phyloP scores from a whole-genome alignment of 1,140 invertebrate species.

The Rhizoglyphus robini region DNA sequence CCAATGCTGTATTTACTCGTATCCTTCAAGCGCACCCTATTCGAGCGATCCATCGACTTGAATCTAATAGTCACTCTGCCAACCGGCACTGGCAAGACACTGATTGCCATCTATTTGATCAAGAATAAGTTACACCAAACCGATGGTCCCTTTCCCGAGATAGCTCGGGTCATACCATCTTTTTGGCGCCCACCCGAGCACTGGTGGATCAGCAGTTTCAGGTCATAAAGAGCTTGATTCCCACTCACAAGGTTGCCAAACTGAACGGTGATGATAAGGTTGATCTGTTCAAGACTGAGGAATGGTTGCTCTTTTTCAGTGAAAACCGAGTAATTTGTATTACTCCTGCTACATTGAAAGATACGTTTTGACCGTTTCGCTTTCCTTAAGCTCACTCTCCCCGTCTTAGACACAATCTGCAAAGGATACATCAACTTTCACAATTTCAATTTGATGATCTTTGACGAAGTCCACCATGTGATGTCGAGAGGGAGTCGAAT shows the following conservation, averaged over 20 bases:
- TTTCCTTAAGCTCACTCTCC: no score
- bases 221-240: conserved; percentile 45
- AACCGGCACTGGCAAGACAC: conserved; percentile 83
- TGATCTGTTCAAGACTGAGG: not conserved
- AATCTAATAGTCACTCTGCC: conserved; percentile 82
- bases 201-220: conserved; percentile 62
- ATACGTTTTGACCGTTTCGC: no score
- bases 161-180: conserved; percentile 36
- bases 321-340: not conserved
- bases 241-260: conserved; percentile 33
- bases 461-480: no score
- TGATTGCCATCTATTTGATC: conserved; percentile 67
- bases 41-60: no score
- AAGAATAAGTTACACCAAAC: conserved; percentile 42
- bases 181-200: conserved; percentile 43
- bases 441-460: no score
- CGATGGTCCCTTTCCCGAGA: conserved; percentile 20
- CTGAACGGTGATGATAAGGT: not conserved
- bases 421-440: no score
- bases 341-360: not conserved
- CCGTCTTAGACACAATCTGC: no score
- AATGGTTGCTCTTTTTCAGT: not conserved
- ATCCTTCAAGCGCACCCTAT: no score
- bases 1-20: no score
- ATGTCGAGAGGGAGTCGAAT: not conserved